Base-by-base conservation (phyloP, 2,797 vertebrate species). In the Parambassis ranga region DNA sequence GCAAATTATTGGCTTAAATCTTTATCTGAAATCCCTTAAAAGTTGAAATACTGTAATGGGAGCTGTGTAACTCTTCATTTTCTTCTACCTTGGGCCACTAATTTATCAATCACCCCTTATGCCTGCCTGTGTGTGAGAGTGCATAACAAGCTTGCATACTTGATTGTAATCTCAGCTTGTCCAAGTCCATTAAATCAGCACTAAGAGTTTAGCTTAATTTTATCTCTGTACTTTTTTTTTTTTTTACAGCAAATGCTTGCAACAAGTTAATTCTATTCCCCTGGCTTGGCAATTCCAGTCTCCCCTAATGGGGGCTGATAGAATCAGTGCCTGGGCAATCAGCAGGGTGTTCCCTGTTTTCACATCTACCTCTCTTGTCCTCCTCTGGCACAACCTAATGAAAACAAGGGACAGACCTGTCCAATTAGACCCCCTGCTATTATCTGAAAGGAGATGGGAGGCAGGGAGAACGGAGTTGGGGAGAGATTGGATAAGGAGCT, bases 281-380 rank as follows among this genome's bases (percentile, higher is more conserved):
- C 38, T 6, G 38, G 33, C 41, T 58, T 30, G 23, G 50, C 63
- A 50, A 60, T 81, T 77, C 63, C 72, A 32, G 56, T 57, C 66
- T 57, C 35, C 53, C 56, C 67, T 86, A 84, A 86, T 83, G 64
- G 60, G 23, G 28, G 2, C 74, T 71, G 84, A 87, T 86, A 79
- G 77, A 80, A 83, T 87, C 84, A 49, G 83, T 38, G 72, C 63
- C 72, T 66, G 71, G 61, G 77, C 85, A 81, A 82, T 83, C 87
- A 84, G 71, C 79, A 56, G 81, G 78, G 69, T 77, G 75, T 67
- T 79, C 65, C 76, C 70, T 31, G 37, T 65, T 56, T 56, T 55
- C 41, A 52, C 32, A 48, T 62, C 72, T 63, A 71, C 65, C 62
- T 26, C 35, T 44, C 39, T 51, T 65, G 62, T 65, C 49, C 57